Evolutionary conservation across 2,888 invertebrate species (phyloP).

Genomic region (Cyclophora punctaria): DNA sequence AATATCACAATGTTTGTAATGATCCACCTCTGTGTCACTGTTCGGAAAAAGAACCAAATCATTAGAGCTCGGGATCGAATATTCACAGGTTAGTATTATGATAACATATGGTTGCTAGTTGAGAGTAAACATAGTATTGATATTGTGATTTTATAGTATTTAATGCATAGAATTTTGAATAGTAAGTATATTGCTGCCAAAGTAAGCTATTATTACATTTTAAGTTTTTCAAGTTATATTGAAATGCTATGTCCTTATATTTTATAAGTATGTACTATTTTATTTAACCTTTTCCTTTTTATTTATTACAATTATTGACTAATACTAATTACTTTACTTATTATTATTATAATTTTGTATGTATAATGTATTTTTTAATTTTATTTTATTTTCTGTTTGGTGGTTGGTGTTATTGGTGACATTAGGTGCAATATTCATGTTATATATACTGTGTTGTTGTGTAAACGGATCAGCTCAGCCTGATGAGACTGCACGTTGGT

Average conservation of each 20-base stretch:
- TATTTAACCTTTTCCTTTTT: background rate
- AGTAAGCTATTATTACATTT: no score
- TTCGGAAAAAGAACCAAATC: constrained; percentile 87
- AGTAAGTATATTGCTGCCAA: no score
- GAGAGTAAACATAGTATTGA: no score
- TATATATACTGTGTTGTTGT: constrained; percentile 75
- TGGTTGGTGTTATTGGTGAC: constrained; percentile 66
- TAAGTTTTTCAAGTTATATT: no score
- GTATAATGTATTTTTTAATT: constrained; percentile 22
- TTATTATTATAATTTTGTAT: no score
- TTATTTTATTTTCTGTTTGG: constrained; percentile 67
- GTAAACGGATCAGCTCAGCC: constrained; percentile 72
- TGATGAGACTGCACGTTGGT: constrained; percentile 68
- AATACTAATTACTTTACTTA: constrained; percentile 7
- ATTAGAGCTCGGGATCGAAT: constrained; percentile 84
- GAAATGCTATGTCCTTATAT: no score
- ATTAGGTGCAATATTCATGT: constrained; percentile 74
- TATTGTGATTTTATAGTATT: no score
- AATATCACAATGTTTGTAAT: constrained; percentile 96
- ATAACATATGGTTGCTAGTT: no score
- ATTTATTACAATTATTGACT: constrained; percentile 2
- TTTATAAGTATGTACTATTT: no score
- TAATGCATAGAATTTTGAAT: no score
- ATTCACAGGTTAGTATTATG: constrained; percentile 82
- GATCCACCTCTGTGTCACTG: constrained; percentile 93